Conservation (phyloP, 2,888 invertebrate species). For the Ganaspis brasiliensis region DNA sequence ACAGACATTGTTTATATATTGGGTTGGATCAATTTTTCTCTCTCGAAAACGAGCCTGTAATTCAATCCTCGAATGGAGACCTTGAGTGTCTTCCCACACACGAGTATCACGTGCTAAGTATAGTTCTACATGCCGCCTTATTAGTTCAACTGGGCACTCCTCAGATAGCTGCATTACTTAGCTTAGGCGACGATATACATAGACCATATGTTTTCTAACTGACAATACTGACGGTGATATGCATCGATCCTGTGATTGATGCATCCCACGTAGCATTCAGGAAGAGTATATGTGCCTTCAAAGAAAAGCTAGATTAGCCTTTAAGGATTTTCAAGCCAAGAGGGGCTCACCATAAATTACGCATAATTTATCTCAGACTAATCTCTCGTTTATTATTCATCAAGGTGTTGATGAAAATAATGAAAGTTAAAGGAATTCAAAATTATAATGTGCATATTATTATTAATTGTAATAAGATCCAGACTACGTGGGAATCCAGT, state of each 20-base stretch:
- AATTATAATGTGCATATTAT: too few relatives aligned
- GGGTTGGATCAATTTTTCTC: constrained; percentile 40
- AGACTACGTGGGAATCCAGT: too few relatives aligned
- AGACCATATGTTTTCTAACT: constrained; percentile 22
- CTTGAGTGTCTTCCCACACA: constrained; percentile 73
- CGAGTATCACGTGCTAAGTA: constrained; percentile 67
- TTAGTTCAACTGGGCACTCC: constrained; percentile 65
- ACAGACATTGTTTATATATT: too few relatives aligned
- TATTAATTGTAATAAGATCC: too few relatives aligned
- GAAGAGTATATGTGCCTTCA: not conserved
- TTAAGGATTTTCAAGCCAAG: too few relatives aligned
- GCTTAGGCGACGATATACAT: constrained; percentile 44
- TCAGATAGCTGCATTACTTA: constrained; percentile 33
- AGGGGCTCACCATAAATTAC: too few relatives aligned
- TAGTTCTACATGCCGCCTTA: constrained; percentile 66
- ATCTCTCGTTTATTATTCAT: too few relatives aligned
- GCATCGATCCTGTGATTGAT: constrained; percentile 40
- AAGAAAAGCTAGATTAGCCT: not conserved
- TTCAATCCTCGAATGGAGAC: constrained; percentile 67
- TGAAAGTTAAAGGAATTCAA: too few relatives aligned
- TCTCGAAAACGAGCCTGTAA: constrained; percentile 63
- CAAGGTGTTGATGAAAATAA: too few relatives aligned
- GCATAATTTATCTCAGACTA: too few relatives aligned
- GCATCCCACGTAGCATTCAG: constrained; percentile 28
- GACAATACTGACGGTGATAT: constrained; percentile 25